Conservation (phyloP, 2,888 invertebrate species). For the Aspidiotus destructor region DNA sequence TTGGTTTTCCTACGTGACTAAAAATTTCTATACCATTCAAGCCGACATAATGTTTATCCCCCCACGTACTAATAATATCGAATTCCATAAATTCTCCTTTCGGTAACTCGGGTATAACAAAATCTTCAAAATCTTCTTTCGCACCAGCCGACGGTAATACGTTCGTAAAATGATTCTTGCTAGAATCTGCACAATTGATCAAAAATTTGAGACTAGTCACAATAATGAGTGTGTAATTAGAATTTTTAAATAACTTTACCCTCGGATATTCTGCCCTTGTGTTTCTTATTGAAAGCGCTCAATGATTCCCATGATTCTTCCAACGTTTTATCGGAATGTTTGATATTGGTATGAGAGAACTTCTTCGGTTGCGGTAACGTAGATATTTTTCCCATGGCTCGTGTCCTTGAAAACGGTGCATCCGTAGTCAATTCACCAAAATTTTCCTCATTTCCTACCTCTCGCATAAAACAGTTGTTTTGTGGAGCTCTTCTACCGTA, state of each 20-base stretch:
- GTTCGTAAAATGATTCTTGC: not conserved
- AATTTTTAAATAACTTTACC: conserved; percentile 15
- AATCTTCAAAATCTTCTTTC: conserved; percentile 42
- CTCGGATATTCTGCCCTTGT: conserved; percentile 39
- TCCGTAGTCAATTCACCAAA: not conserved
- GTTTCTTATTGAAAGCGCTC: conserved; percentile 39
- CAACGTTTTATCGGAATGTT: conserved; percentile 35
- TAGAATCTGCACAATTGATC: not conserved
- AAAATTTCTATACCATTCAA: conserved; percentile 70
- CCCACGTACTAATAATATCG: conserved; percentile 66
- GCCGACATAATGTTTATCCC: conserved; percentile 67
- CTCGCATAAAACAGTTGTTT: conserved; percentile 1
- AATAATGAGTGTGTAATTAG: not conserved
- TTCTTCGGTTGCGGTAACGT: not conserved
- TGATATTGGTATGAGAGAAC: not conserved
- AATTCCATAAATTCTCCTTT: conserved; percentile 56
- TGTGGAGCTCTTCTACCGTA: conserved; percentile 38
- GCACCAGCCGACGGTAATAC: not conserved
- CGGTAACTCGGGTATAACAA: conserved; percentile 68
- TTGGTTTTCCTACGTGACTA: conserved; percentile 51
- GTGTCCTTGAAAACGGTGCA: not conserved
- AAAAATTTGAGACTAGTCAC: not conserved
- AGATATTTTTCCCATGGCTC: not conserved
- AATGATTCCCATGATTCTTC: conserved; percentile 41
- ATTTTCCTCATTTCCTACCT: not conserved